Evolutionary conservation across 2,113 vertebrate species (phyloP), one percentile per base, ranked within the genome.

Genomic region (Trematomus loennbergii): DNA sequence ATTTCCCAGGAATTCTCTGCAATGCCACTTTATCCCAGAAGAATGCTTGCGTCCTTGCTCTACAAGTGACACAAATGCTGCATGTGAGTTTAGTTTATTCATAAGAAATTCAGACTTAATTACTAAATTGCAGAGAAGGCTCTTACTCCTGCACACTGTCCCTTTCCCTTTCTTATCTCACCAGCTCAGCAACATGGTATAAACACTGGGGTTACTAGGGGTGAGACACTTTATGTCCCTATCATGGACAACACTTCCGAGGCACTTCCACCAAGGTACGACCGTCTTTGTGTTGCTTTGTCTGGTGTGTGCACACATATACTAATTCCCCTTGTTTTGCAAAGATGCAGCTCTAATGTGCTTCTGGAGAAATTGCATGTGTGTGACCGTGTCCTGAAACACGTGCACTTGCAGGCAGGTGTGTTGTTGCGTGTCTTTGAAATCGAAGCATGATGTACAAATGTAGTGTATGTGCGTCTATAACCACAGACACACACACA

Each of bases 171-270:
- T 77, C 73, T 75, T 50, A 59, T 72, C 76, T 65, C 79, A 4
- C 20, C 25, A 25, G 2, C 25, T 25, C 25, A 25, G 25, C 25
- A 25, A 25, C 25, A 25, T 25, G 25, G 25, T 25, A 2, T 45
- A 81, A 79, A 66, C 75, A 72, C 59, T 13, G 22, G 25, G 25
- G 2, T 25, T 25, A 25, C n/a, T n/a, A 62, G 5, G 22, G 88
- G 81, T 91, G 84, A 87, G 87, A 89, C 78, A 62, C 76, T 74
- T 87, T 43, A 72, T 84, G 83, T 84, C 60, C 25, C 55, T 8
- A 50, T 87, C 81, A 73, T 73, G 50, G 4, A 12, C 43, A 87
- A 40, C 60, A 67, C 81, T 84, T 68, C 64, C 45, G 52, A 54
- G 25, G 59, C 72, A 76, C 82, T 86, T 76, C 54, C 84, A 17